Evolutionary conservation across 2,888 invertebrate genomes (phyloP), one percentile per base, ranked within the genome.

Genomic region (Choristoneura rosaceana): DNA sequence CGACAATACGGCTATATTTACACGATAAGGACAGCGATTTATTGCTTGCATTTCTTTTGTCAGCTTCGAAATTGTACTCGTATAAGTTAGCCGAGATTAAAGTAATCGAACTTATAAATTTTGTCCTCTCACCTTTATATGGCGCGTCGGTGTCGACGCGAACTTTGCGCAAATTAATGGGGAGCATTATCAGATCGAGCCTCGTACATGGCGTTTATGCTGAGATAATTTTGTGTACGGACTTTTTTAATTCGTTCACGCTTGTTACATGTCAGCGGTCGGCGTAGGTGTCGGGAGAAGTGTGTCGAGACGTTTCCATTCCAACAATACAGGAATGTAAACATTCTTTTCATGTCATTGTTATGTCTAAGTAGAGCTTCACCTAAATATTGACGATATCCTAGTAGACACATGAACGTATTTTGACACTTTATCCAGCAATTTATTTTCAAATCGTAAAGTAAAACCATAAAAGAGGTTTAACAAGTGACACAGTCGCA

Each of bases 71-170:
- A 94, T 94, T 93, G 94, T 93, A 93, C 90, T 91, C 94, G 94
- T 94, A 94, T 94, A 94, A 93, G 94, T 94, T 93, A 94, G 87
- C 90, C 89, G 90, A 94, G 94, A 94, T 94, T 94, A 94, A 93
- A 94, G 92, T 94, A 94, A 94, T 94, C 94, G 94, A 94, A 94
- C 94, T 93, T 94, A 94, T 94, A 94, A 94, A 94, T 94, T 94
- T 93, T 93, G 94, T 94, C 94, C 91, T 88, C 92, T 94, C 93
- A 94, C 92, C 93, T 94, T 90, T 93, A 91, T 91, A 93, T 89
- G 92, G 91, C 87, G 87, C 86, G 89, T 89, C 89, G 90, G 87
- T 91, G 93, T 92, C 92, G 94, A 93, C 94, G 93, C 92, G 89
- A 91, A 93, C 93, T 93, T 91, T 90, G 92, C 90, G 90, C 91